Conservation (phyloP, 2,797 vertebrate genomes). For the Anisognathus igniventris region DNA sequence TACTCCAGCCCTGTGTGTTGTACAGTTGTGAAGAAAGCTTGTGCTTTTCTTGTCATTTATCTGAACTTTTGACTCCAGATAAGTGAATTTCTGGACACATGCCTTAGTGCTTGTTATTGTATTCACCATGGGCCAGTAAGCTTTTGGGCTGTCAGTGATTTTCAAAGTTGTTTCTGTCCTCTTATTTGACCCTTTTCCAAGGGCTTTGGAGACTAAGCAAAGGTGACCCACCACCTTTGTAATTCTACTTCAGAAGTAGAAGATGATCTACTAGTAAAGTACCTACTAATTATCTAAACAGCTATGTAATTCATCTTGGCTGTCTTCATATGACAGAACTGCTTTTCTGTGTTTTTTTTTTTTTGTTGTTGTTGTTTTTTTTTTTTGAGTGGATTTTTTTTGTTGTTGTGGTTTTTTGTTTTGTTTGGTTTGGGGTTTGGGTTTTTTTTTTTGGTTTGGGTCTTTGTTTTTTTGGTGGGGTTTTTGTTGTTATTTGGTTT, state of each 20-base stretch:
- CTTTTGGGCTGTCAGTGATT: neutral
- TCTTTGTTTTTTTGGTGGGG: neutral
- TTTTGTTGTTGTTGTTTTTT: neutral
- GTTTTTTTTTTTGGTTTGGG: too few relatives aligned
- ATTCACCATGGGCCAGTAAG: neutral
- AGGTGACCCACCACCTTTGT: neutral
- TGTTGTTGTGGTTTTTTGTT: neutral
- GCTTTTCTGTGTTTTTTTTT: neutral
- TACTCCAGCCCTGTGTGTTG: neutral
- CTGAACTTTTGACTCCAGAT: neutral
- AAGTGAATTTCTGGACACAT: neutral
- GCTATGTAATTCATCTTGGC: neutral
- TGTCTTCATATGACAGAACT: neutral
- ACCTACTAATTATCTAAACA: neutral
- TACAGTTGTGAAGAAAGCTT: neutral
- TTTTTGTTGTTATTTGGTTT: neutral
- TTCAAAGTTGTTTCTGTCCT: neutral
- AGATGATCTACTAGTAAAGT: neutral
- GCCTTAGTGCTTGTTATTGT: neutral
- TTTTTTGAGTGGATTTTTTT: neutral
- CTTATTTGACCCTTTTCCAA: neutral
- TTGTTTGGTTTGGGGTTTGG: neutral
- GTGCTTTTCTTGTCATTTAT: neutral
- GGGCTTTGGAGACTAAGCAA: neutral
- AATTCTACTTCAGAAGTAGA: neutral